Percentiles rank a stretch among this genome's conserved stretches.
phyloP scores from a whole-genome alignment of 2,888 invertebrate species.

The Standfussiana lucernea region DNA sequence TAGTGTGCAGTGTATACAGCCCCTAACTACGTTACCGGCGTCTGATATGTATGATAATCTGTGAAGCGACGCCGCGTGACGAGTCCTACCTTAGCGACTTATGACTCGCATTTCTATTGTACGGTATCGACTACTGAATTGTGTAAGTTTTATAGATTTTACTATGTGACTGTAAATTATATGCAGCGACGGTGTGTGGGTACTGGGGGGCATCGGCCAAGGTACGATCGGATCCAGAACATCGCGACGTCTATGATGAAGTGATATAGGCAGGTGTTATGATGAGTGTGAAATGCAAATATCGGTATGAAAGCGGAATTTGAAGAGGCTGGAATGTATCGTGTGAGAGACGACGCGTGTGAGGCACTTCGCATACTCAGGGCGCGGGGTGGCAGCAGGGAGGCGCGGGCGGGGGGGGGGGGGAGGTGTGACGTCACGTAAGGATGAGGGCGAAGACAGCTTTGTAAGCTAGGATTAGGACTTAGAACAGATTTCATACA shows the following conservation, averaged over 20 bases:
- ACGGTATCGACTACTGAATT: constrained; percentile 43
- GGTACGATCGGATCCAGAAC: constrained; percentile 24
- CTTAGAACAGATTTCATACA: constrained; percentile 34
- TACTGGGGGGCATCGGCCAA: constrained; percentile 21
- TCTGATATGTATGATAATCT: neutral
- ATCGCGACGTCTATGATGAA: neutral
- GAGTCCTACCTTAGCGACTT: constrained; percentile 32
- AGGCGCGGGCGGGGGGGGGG: constrained; percentile 40
- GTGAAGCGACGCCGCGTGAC: constrained; percentile 14
- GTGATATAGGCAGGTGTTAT: neutral
- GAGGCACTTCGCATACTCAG: constrained; percentile 25
- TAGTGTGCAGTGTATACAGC: constrained; percentile 14
- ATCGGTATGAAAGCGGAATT: neutral
- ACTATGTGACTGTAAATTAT: constrained; percentile 35
- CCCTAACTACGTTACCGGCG: constrained; percentile 16
- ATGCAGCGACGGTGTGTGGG: constrained; percentile 40
- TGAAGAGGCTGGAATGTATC: constrained; percentile 19
- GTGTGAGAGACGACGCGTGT: constrained; percentile 11
- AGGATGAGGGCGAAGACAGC: constrained; percentile 5
- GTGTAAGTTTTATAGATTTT: constrained; percentile 50
- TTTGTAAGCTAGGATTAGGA: constrained; percentile 40
- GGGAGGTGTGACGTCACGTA: constrained; percentile 37
- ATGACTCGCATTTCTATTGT: constrained; percentile 44
- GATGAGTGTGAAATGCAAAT: neutral
- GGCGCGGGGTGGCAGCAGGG: constrained; percentile 18